Base-by-base conservation (phyloP, 2,113 vertebrate species). In the Gambusia affinis region DNA sequence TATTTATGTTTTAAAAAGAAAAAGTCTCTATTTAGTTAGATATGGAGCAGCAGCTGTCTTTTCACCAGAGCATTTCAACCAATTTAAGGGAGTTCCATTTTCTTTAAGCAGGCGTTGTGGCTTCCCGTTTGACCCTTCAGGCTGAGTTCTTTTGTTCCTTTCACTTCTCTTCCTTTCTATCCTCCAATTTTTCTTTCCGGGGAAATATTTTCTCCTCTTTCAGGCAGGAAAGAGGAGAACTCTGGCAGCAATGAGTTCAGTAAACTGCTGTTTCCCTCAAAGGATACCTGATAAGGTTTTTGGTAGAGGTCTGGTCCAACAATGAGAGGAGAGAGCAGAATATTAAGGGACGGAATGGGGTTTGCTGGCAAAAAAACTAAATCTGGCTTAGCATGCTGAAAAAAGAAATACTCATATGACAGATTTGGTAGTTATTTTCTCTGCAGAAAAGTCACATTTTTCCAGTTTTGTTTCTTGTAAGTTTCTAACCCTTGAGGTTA, bases 231-330 rank as follows among this genome's bases (percentile, higher is more conserved):
- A 35, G 85, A 76, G 78, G 83, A 77, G 73, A 67, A 70, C 1
- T 5, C 63, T 72, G 69, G 81, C 60, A 29, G 83, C 10, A 30
- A 37, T 37, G 83, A 87, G 87, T 90, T 92, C 85, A 92, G 73
- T 5, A n/a, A 81, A 81, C 75, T 27, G 39, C 74, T 37, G 68
- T 65, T 83, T 80, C 71, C 72, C 80, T 68, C 68, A 72, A 31
- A 84, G 83, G 89, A 89, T 80, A 76, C 67, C 72, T 0, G 88
- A 92, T 90, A 92, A 89, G 85, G 64, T 83, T 88, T 84, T 77
- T 85, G 66, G 64, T 63, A 0, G 71, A 78, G 76, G 72, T 77
- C 54, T 31, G 51, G 65, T 70, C 71, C 44, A 22, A 31, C 31
- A 64, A 75, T 67, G 28, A 47, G 4, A 24, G 35, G 72, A 76